Base-by-base conservation (phyloP, 2,113 vertebrate species). In the Alces alces region DNA sequence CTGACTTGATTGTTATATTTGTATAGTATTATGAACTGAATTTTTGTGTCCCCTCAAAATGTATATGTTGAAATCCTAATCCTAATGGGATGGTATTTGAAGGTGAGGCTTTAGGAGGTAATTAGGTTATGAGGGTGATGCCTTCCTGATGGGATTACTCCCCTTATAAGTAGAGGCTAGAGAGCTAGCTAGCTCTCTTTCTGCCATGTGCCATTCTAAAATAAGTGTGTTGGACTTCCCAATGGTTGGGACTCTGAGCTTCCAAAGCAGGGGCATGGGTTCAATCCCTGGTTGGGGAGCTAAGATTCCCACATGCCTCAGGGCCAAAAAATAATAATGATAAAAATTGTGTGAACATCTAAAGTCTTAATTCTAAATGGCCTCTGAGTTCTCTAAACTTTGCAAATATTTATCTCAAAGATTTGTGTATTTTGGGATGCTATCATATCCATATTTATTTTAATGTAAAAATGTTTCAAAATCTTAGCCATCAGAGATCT, bases 401-500 rank as follows among this genome's bases (percentile, higher is more conserved):
- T 28, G 12, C 17, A 70, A 90, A 86, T 47, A 47, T 91, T 82
- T 61, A 91, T 55, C 36, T 92, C 36, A 61, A 92, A 83, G 54
- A 86, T 93, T n/a, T 90, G 7, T 73, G 12, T 76, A 45, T 47
- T 93, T 85, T 60, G 17, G 47, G 73, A 86, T 80, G 36, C 36
- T n/a, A 47, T 13, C 21, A 17, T 55, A 79, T 27, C 17, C 7
- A 2, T 61, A 86, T 61, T 90, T 61, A 36, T 39, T 90, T 86
- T 82, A 47, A 60, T 76, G 11, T 83, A 64, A 87, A 91, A 90
- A 17, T 70, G 27, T 90, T 73, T 95, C 60, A 82, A 86, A 90
- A 73, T 58, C 70, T 21, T 39, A 90, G 55, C 36, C 54, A 95
- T 43, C 54, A 27, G 21, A 5, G 30, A 61, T 55, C 80, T 76